phyloP scores from a whole-genome alignment of 2,113 vertebrate genomes.

The Elephantulus edwardii region DNA sequence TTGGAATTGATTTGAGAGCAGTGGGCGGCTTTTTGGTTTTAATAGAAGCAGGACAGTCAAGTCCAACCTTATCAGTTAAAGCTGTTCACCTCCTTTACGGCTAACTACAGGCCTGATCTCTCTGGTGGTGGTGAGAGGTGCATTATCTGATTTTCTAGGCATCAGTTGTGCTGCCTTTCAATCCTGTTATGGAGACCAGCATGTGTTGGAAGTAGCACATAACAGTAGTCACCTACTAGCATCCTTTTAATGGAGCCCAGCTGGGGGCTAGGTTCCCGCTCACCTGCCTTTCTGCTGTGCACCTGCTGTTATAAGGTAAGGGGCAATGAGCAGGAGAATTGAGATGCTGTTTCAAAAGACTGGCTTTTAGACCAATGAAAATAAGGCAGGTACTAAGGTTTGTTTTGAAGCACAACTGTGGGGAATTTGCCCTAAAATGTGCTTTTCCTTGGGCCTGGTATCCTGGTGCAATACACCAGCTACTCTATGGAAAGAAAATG shows the following conservation, averaged over 20 bases:
- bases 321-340: neutral
- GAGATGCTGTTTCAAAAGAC: neutral
- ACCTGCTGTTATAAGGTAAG: neutral
- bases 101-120: neutral
- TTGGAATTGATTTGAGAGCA: too few relatives aligned
- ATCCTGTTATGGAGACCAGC: neutral
- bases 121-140: neutral
- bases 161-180: neutral
- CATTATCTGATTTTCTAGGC: neutral
- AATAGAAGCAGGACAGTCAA: neutral
- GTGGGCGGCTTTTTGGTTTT: neutral
- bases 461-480: too few relatives aligned
- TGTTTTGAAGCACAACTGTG: neutral
- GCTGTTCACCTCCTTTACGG: neutral
- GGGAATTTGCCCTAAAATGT: neutral
- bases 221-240: neutral
- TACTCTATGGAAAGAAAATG: too few relatives aligned
- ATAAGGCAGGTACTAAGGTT: accelerated
- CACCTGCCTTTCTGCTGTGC: neutral
- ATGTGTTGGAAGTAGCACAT: neutral
- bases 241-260: neutral
- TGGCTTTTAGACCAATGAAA: too few relatives aligned
- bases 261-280: neutral
- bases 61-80: neutral
- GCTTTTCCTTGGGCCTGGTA: neutral